Conservation (phyloP, 2,888 invertebrate genomes). For the Caenorhabditis japonica region DNA sequence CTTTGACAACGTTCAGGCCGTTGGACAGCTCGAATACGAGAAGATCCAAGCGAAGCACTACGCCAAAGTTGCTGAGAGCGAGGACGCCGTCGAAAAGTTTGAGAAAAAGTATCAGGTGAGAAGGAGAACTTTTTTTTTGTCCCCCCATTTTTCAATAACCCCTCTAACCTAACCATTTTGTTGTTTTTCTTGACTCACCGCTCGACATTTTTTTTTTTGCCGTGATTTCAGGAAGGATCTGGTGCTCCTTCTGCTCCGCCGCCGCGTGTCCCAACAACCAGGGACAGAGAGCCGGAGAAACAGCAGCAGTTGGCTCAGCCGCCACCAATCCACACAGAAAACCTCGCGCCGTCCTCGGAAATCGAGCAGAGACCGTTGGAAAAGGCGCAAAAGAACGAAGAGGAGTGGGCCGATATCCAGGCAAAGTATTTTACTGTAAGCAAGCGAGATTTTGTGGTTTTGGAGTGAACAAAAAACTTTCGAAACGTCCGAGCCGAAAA, state of each 20-base stretch:
- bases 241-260: too few relatives aligned
- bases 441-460: not conserved
- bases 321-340: not conserved
- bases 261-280: too few relatives aligned
- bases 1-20: slow-evolving; percentile 31
- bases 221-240: not conserved
- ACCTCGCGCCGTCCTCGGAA: slow-evolving; percentile 17
- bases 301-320: not conserved
- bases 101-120: slow-evolving; percentile 49
- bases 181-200: too few relatives aligned
- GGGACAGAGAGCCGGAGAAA: too few relatives aligned
- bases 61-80: slow-evolving; percentile 19
- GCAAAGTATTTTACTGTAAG: slow-evolving; percentile 34
- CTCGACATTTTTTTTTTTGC: too few relatives aligned
- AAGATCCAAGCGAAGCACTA: slow-evolving; percentile 29
- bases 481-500: too few relatives aligned
- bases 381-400: not conserved
- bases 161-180: too few relatives aligned
- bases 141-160: not conserved
- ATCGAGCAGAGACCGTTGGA: slow-evolving; percentile 35
- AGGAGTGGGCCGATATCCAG: slow-evolving; percentile 3
- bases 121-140: not conserved
- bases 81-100: slow-evolving; percentile 47
- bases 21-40: slow-evolving; percentile 44
- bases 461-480: not conserved